Percentiles rank a stretch among this genome's conserved stretches.
These are phyloP conservation scores for Miniopterus natalensis DNA, from an alignment of 2,113 vertebrate genomes.

Conservation along the genomic window DNA sequence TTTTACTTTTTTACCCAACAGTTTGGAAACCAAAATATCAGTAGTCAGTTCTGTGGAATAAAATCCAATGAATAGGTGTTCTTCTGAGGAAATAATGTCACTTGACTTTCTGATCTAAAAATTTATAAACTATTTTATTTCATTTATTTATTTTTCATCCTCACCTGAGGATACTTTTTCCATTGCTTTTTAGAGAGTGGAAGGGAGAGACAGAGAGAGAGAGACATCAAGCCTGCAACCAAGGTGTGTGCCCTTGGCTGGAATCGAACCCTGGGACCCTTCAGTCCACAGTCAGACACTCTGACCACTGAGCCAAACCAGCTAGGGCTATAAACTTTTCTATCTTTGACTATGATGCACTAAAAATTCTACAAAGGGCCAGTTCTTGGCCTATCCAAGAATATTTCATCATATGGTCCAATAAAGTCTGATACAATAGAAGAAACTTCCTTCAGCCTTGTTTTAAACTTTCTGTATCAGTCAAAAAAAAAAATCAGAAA, in stretches of 20 bases:
- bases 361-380: background rate
- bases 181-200: too few relatives aligned
- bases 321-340: too few relatives aligned
- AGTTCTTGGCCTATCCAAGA: background rate
- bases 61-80: background rate
- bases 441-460: background rate
- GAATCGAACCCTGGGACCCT: too few relatives aligned
- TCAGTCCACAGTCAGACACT: too few relatives aligned
- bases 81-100: background rate
- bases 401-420: background rate
- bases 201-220: too few relatives aligned
- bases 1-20: conserved; percentile 45
- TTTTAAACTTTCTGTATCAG: conserved; percentile 1
- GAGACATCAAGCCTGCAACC: too few relatives aligned
- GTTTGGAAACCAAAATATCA: conserved; percentile 48
- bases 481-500: background rate
- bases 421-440: background rate
- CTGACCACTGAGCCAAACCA: too few relatives aligned
- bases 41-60: background rate
- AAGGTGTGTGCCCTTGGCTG: too few relatives aligned
- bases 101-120: conserved; percentile 38
- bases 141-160: too few relatives aligned
- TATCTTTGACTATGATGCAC: background rate
- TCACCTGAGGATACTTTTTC: too few relatives aligned
- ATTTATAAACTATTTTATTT: background rate